phyloP scores from a whole-genome alignment of 30 jellyfish, hydroid and myxozoan species.

The Pseudorhiza aurosa region DNA sequence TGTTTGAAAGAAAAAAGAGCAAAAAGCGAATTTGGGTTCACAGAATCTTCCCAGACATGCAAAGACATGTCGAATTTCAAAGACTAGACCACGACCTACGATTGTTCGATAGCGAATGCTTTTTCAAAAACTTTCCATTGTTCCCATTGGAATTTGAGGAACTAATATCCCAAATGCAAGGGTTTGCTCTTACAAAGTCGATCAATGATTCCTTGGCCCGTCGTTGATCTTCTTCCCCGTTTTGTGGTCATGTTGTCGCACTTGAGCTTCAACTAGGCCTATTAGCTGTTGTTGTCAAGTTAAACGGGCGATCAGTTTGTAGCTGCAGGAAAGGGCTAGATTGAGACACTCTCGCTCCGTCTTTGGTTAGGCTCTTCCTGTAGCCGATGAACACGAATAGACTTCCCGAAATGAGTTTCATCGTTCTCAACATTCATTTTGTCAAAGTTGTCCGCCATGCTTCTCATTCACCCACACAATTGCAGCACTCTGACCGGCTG shows the following conservation, averaged over 20 bases:
- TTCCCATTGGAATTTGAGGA: not conserved
- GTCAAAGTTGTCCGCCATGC: too few species aligned
- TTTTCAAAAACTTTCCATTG: conserved; percentile 4
- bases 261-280: not conserved
- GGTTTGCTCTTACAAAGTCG: not conserved
- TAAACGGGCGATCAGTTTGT: too few species aligned
- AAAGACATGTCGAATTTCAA: conserved; percentile 19
- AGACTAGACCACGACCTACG: conserved; percentile 28
- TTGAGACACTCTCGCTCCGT: too few species aligned
- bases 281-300: not conserved
- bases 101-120: not conserved
- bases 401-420: too few species aligned
- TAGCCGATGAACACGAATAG: too few species aligned
- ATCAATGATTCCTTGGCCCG: not conserved
- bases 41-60: conserved; percentile 15
- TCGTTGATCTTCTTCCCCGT: not conserved
- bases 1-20: not conserved
- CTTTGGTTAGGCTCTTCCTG: too few species aligned
- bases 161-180: not conserved
- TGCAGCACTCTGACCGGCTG: too few species aligned
- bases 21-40: conserved; percentile 19
- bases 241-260: not conserved
- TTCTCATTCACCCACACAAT: too few species aligned
- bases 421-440: too few species aligned
- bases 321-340: too few species aligned